These are phyloP conservation scores for Rhabdophis nuchalis DNA, from an alignment of 2,797 vertebrate genomes.

Conservation along the genomic window DNA sequence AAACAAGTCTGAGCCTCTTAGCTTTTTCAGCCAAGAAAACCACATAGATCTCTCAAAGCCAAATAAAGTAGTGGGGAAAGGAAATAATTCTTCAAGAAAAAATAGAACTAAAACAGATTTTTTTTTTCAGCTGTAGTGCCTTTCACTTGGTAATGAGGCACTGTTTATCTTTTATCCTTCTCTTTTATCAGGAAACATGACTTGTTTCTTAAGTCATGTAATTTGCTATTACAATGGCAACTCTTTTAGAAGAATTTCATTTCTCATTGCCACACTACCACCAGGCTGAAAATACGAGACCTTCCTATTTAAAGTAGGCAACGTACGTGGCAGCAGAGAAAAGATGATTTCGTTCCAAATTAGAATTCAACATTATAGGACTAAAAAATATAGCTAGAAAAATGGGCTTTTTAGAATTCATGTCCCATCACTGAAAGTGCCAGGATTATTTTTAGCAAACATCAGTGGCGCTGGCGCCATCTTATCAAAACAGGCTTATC, in stretches of 20 bases:
- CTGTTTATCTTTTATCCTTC: slow-evolving; percentile 5
- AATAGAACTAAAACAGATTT: background rate
- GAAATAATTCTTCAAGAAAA: background rate
- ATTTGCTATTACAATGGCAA: background rate
- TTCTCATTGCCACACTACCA: background rate
- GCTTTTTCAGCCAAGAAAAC: background rate
- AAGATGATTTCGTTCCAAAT: slow-evolving; percentile 53
- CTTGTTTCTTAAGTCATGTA: background rate
- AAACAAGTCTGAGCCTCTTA: background rate
- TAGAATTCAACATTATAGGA: slow-evolving; percentile 63
- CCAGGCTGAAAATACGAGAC: slow-evolving; percentile 19
- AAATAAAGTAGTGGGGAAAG: background rate
- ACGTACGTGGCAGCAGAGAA: background rate
- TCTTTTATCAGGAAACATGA: background rate
- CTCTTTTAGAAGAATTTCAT: background rate
- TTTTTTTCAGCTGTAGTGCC: background rate
- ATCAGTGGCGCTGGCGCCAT: slow-evolving; percentile 39
- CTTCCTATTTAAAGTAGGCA: slow-evolving; percentile 44
- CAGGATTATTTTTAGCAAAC: slow-evolving; percentile 58
- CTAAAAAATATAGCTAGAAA: slow-evolving; percentile 59
- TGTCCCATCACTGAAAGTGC: slow-evolving; percentile 41
- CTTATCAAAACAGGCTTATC: slow-evolving; percentile 35
- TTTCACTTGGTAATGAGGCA: slow-evolving; percentile 11
- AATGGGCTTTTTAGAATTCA: slow-evolving; percentile 56
- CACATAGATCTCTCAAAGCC: background rate